Percentiles rank a stretch among this genome's conserved stretches.
phyloP scores from a whole-genome alignment of 2,797 vertebrate genomes.

The Muscicapa comitata region DNA sequence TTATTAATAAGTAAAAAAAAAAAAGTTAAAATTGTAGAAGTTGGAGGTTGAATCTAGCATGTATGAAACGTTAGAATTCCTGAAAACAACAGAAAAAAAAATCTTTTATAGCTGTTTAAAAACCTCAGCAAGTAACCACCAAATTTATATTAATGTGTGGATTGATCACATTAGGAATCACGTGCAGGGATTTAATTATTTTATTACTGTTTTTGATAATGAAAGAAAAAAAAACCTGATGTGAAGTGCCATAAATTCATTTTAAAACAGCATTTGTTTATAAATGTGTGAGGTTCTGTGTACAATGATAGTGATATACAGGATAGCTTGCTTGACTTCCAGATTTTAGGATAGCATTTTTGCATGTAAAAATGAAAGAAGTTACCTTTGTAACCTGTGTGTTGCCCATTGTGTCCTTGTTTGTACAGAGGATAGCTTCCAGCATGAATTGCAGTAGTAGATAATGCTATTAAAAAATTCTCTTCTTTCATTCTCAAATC shows the following conservation, averaged over 20 bases:
- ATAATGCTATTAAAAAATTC: neutral
- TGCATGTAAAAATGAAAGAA: neutral
- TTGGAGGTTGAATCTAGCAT: neutral
- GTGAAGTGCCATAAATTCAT: neutral
- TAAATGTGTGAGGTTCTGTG: neutral
- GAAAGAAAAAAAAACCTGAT: neutral
- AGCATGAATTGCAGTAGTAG: neutral
- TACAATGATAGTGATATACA: neutral
- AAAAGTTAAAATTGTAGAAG: no score
- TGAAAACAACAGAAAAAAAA: neutral
- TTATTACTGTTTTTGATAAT: neutral
- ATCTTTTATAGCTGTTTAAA: neutral
- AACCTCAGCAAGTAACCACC: neutral
- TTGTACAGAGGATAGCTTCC: neutral
- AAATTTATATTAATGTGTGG: neutral
- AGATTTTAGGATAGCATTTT: neutral
- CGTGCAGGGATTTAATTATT: neutral
- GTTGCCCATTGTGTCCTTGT: accelerated
- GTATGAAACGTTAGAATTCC: neutral
- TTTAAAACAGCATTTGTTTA: neutral
- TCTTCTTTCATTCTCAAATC: neutral
- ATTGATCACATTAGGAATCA: neutral
- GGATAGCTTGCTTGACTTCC: neutral
- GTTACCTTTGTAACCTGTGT: neutral
- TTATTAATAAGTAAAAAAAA: neutral